phyloP scores from a whole-genome alignment of 2,113 vertebrate genomes.

The Gymnarchus niloticus region DNA sequence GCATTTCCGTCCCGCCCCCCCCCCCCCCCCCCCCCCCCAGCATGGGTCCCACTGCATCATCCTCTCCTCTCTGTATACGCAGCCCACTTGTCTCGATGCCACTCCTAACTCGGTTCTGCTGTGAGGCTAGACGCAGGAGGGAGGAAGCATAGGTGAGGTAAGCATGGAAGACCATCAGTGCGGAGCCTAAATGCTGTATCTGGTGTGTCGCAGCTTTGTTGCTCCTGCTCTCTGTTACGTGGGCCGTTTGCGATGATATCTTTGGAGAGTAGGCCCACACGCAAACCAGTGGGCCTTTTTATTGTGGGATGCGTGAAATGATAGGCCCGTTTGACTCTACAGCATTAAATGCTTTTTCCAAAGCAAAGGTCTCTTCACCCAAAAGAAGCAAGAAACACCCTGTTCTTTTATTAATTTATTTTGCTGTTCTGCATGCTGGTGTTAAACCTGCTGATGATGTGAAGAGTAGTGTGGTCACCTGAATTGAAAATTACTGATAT shows the following conservation, averaged over 20 bases:
- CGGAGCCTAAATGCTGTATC: not conserved
- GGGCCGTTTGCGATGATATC: not conserved
- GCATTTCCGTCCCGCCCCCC: not conserved
- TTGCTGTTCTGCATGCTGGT: not conserved
- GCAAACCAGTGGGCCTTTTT: not conserved
- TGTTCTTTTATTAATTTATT: not conserved
- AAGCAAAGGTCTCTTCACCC: not conserved
- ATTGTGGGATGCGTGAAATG: not conserved
- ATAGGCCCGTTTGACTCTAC: not conserved
- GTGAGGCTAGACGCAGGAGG: slow-evolving; percentile 3
- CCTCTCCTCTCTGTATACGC: not conserved
- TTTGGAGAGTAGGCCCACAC: not conserved
- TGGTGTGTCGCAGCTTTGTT: not conserved
- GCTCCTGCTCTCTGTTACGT: not conserved
- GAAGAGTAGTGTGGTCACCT: too few relatives aligned
- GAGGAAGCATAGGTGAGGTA: not conserved
- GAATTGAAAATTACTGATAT: too few relatives aligned
- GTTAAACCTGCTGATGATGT: not conserved
- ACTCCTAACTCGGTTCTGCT: not conserved
- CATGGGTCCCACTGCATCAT: not conserved
- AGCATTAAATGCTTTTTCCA: not conserved
- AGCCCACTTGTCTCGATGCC: not conserved
- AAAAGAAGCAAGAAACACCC: not conserved
- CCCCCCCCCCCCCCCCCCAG: not conserved
- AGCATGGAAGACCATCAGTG: not conserved